Base-by-base conservation (phyloP, 2,888 invertebrate species). In the Acanthosepion pharaonis region DNA sequence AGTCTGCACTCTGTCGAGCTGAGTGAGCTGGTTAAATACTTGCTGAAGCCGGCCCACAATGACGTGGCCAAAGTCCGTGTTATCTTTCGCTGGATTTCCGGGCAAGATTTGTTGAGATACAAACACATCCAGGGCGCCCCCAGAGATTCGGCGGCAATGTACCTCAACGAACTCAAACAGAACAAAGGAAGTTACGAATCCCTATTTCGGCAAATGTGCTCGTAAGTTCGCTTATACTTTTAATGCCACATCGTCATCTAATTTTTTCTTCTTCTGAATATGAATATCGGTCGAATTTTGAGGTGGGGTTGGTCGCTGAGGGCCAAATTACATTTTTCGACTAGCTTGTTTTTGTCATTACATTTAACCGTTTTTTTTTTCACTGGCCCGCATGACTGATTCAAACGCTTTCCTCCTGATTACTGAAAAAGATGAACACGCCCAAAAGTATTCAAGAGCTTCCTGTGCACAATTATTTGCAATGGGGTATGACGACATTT, bases 1-100 rank as follows among this genome's bases (percentile, higher is more conserved):
- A 95, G 95, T 20, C 94, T 95, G 20, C 95, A 95, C 4, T 95
- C 95, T 53, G 95, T 95, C 92, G 95, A 95, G 93, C 95, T 95
- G 94, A 95, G 95, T 94, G 95, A 95, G 93, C 93, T 96, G 48
- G 96, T 96, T 25, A 95, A 95, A 92, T 96, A 96, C 64, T 94
- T 96, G 23, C 95, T 95, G 3, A 95, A 95, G 11, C 96, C 96
- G 33, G 96, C 96, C 91, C 95, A 95, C 95, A 96, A 95, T 92
- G 96, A 96, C 93, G 96, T 96, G 25, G 95, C 96, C 94, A 95
- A 95, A 91, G 94, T 95, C n/a, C 94, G 95, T 11, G 95, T 95
- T 78, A 95, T 95, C 53, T 95, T 95, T 92, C 95, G 95, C 78
- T 95, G 95, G 95, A 95, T 95, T 42, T 95, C 95, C 91, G 95